Evolutionary conservation across 1,140 invertebrate genomes (phyloP), one percentile per base, ranked within the genome.

Genomic region (Formica selysi): DNA sequence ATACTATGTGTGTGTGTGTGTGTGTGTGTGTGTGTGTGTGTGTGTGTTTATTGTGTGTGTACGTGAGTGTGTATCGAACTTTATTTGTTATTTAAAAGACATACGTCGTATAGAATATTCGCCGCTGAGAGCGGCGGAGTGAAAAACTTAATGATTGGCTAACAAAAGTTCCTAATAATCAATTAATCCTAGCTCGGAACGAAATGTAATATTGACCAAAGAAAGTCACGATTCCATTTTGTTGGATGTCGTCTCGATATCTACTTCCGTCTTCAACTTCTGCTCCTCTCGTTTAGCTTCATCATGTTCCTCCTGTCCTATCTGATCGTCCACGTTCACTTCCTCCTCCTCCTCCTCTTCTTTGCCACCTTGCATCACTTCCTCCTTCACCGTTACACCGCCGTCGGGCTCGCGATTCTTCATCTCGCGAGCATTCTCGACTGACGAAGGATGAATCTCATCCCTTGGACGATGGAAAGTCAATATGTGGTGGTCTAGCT

Each of bases 401-500:
- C 64, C 64, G 0, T 87, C 64, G 0, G 29, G 0, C 1, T 89
- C 64, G 8, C 5, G 78, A 6, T 76, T 19, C 22, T 90, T 90
- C 1, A 38, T 41, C 3, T 88, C 78, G 0, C 10, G 41, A 2
- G 19, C 41, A 4, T 86, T 76, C 3, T 79, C 64, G 16, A 10
- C 6, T 2, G 71, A 36, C 0, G 81, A n/a, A 44, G 59, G 0
- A 13, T 41, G 36, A 1, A 44, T 32, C 0, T 51, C 13, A 3
- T 88, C 88, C 1, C 68, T 67, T 0, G 61, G 32, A 32, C 91
- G 92, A 64, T 94, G 93, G 8, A 92, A 93, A 51, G 91, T 94
- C 13, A 94, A 41, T 48, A 90, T 61, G 74, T 99, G 98, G 92
- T 99, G 98, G 87, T 99, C 98, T 1, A 99, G 93, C 93, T 99